phyloP scores from a whole-genome alignment of 2,888 invertebrate species.

The Plagodis dolabraria region DNA sequence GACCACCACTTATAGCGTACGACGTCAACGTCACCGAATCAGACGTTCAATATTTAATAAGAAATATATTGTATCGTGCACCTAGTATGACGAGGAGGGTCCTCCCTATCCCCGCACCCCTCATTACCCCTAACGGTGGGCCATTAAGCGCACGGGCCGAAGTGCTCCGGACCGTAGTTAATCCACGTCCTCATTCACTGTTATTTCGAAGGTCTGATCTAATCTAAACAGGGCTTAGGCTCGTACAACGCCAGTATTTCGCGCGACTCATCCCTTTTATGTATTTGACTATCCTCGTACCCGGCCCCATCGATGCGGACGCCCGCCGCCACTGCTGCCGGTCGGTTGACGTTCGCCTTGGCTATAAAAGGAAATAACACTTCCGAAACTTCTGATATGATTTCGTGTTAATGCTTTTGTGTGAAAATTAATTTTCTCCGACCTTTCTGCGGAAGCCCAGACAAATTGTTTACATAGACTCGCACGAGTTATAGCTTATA shows the following conservation, averaged over 20 bases:
- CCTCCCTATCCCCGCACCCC: conserved; percentile 67
- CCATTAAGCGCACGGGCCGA: conserved; percentile 83
- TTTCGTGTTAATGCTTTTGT: conserved; percentile 64
- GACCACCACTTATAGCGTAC: conserved; percentile 1
- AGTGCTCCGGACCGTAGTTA: conserved; percentile 84
- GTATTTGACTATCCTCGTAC: conserved; percentile 77
- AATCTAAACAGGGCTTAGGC: conserved; percentile 84
- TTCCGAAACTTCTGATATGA: conserved; percentile 73
- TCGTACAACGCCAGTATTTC: conserved; percentile 82
- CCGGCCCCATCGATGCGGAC: conserved; percentile 48
- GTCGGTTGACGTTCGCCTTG: conserved; percentile 71
- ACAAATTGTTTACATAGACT: conserved; percentile 42
- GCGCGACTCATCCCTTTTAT: conserved; percentile 82
- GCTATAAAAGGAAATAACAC: conserved; percentile 78
- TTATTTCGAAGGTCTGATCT: conserved; percentile 85
- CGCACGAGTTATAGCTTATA: background rate
- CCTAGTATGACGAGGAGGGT: conserved; percentile 35
- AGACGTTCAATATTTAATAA: conserved; percentile 26
- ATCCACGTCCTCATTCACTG: conserved; percentile 85
- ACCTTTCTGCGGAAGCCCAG: conserved; percentile 36
- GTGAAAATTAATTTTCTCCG: conserved; percentile 67
- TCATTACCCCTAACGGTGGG: conserved; percentile 81
- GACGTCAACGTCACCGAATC: conserved; percentile 4
- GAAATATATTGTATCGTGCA: conserved; percentile 35
- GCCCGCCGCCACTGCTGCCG: conserved; percentile 29